Conservation (phyloP, 2,797 vertebrate genomes). For the Dallia pectoralis region DNA sequence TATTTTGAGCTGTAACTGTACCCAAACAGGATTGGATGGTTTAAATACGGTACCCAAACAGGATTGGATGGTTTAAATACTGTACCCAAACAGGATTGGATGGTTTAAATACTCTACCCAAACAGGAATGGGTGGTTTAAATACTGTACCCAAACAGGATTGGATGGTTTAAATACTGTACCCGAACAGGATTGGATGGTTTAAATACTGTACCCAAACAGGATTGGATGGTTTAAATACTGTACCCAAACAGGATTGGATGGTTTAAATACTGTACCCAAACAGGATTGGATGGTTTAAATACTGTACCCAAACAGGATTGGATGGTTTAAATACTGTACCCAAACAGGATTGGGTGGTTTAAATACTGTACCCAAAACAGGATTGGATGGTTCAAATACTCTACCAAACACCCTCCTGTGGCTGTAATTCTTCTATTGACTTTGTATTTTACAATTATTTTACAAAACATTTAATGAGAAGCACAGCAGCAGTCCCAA, state of each 20-base stretch:
- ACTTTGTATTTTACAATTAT: slow-evolving; percentile 24
- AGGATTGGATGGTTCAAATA: slow-evolving; percentile 30
- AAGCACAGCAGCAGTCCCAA: slow-evolving; percentile 54
- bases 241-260: slow-evolving; percentile 17
- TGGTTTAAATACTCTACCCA: slow-evolving; percentile 38
- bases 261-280: slow-evolving; percentile 39
- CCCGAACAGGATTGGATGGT: slow-evolving; percentile 20
- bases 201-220: slow-evolving; percentile 42
- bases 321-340: slow-evolving; percentile 35
- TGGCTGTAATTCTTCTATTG: slow-evolving; percentile 24
- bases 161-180: slow-evolving; percentile 28
- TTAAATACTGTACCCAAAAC: too few relatives aligned
- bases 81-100: slow-evolving; percentile 17
- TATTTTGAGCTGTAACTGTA: slow-evolving; percentile 54
- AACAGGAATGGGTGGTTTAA: too few relatives aligned
- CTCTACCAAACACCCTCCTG: slow-evolving; percentile 33
- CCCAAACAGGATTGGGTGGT: too few relatives aligned
- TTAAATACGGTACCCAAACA: slow-evolving; percentile 37
- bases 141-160: slow-evolving; percentile 21
- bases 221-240: too few relatives aligned
- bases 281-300: too few relatives aligned
- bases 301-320: slow-evolving; percentile 21
- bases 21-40: slow-evolving; percentile 20
- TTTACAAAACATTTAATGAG: slow-evolving; percentile 48
- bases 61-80: slow-evolving; percentile 31